Base-by-base conservation (phyloP, 1,140 invertebrate species). In the Popillia japonica region DNA sequence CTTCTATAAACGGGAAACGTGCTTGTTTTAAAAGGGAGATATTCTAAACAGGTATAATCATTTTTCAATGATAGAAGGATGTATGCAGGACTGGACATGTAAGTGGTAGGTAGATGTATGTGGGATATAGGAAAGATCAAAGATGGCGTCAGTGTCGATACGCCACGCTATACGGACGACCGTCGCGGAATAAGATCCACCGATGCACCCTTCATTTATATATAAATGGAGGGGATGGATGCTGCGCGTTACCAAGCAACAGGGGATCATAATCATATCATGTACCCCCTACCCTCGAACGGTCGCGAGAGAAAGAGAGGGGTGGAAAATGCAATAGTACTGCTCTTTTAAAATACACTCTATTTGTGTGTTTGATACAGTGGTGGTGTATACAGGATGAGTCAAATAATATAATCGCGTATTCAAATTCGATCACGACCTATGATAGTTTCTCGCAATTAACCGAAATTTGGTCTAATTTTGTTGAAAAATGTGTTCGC, bases 261-360 rank as follows among this genome's bases (percentile, higher is more conserved):
- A 78, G 76, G 78, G 84, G 83, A 85, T 85, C 82, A 85, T 85
- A 85, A 85, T 85, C 84, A 84, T 84, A 85, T 85, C 84, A 83
- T 85, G 83, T 82, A 79, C 80, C 80, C 73, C 82, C 81, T 68
- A 72, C 78, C 72, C 34, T 42, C 40, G 64, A 40, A 6, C 68
- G 11, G 75, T 83, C 23, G 82, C 83, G 22, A 78, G 80, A 48
- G 78, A 82, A 17, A 80, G 84, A 76, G 83, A 82, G 73, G 80
- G 7, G 79, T 84, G 34, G 82, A 84, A 68, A 78, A 81, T 20
- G 10, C 44, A 41, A 77, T 79, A 77, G 78, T 79, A 82, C 81
- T 83, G 83, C 83, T 84, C 83, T 84, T 84, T 84, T 83, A 81
- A 81, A 80, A 79, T 76, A 77, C 85, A 75, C 44, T 75, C 74